phyloP scores from a whole-genome alignment of 1,140 invertebrate species.

The Amyelois transitella region DNA sequence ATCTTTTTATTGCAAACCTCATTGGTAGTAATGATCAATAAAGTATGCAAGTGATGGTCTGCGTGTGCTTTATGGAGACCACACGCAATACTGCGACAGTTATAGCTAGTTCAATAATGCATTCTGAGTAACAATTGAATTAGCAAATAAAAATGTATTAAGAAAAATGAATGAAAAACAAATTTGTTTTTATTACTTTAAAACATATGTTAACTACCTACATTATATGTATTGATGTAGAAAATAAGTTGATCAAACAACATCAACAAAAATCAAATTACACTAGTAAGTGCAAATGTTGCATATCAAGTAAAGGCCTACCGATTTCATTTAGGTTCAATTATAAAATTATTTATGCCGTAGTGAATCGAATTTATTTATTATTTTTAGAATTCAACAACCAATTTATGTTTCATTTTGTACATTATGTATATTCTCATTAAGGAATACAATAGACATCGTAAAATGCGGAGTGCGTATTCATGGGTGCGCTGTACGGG shows the following conservation, averaged over 20 bases:
- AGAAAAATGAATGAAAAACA: too few species aligned
- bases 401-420: not conserved
- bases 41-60: not conserved
- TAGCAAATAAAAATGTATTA: too few species aligned
- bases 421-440: slow-evolving; percentile 36
- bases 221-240: too few species aligned
- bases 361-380: not conserved
- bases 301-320: not conserved
- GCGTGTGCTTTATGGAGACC: not conserved
- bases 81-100: not conserved
- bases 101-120: not conserved
- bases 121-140: not conserved
- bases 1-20: not conserved
- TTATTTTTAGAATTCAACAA: not conserved
- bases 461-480: slow-evolving; percentile 35
- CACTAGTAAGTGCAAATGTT: not conserved
- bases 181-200: too few species aligned
- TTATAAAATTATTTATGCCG: not conserved
- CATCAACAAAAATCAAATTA: too few species aligned
- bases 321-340: not conserved
- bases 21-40: not conserved
- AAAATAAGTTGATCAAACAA: too few species aligned
- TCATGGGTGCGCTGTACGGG: slow-evolving; percentile 42
- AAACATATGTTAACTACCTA: too few species aligned
- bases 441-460: slow-evolving; percentile 49